These are phyloP conservation scores for Zaprionus tsacasi DNA, from an alignment of 1,140 invertebrate species.

Conservation along the genomic window DNA sequence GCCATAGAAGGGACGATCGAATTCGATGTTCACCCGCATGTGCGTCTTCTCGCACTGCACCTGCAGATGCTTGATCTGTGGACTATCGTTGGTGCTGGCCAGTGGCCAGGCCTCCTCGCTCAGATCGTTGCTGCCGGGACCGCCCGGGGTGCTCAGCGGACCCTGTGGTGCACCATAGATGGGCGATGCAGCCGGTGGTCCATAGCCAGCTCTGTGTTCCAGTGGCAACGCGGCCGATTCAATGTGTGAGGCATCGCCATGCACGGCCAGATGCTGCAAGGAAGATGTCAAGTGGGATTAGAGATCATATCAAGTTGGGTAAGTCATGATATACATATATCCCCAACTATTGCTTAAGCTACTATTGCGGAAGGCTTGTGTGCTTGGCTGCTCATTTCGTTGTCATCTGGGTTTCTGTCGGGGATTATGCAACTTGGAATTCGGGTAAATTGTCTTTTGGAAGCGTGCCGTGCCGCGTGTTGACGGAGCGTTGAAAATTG, in stretches of 20 bases:
- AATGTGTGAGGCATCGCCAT: conserved; percentile 89
- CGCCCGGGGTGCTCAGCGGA: conserved; percentile 72
- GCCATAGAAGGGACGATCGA: conserved; percentile 97
- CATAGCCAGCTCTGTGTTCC: conserved; percentile 90
- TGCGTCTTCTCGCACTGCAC: conserved; percentile 98
- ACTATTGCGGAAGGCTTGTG: conserved; percentile 62
- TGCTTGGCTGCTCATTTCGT: conserved; percentile 44
- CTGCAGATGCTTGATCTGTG: conserved; percentile 95
- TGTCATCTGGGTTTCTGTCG: not conserved
- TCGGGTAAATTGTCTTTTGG: conserved; percentile 32
- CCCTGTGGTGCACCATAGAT: conserved; percentile 86
- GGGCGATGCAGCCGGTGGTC: conserved; percentile 87
- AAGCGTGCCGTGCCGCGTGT: conserved; percentile 49
- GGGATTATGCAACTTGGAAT: conserved; percentile 53
- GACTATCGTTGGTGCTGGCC: conserved; percentile 90
- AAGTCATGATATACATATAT: not conserved
- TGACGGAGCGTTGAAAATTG: conserved; percentile 72
- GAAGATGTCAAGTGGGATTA: conserved; percentile 5
- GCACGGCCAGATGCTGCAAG: conserved; percentile 87
- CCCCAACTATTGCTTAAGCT: not conserved
- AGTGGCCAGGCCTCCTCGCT: conserved; percentile 91
- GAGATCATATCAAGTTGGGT: not conserved
- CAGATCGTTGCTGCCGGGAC: conserved; percentile 78
- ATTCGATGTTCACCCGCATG: conserved; percentile 97
- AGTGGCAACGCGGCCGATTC: conserved; percentile 91